Base-by-base conservation (phyloP, 2,113 vertebrate genomes). In the Erythrolamprus reginae region DNA sequence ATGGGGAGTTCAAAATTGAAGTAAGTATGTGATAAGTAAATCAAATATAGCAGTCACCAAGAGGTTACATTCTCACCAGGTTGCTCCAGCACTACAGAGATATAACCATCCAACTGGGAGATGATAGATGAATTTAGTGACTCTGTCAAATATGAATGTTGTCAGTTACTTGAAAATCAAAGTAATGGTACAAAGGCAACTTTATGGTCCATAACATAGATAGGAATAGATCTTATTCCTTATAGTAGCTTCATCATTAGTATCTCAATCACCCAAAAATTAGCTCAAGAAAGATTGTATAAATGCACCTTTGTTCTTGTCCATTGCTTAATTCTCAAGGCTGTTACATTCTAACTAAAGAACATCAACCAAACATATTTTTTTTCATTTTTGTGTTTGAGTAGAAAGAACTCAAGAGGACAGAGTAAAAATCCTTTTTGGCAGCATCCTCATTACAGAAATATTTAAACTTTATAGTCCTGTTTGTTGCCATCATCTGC, bases 371-470 rank as follows among this genome's bases (percentile, higher is more conserved):
- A 90, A 86, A 53, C 84, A 1, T n/a, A n/a, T n/a, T n/a, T 26
- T 65, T 45, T 65, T 45, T 26, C 5, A 48, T 88, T 88, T 88
- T 45, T 48, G 9, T 92, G 90, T 93, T 93, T 93, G 88, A 70
- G 53, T 56, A 19, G 65, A 90, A 5, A 26, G 87, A 84, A 3
- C 0, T 91, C n/a, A 42, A 56, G 42, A 92, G 91, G 33, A 42
- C n/a, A 55, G 21, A 38, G n/a, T 4, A 51, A 26, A 84, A 28
- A 84, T 28, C 1, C 2, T 28, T 83, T 84, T 28, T 28, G 10
- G 65, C 83, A 84, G 47, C 47, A 26, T 28, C 33, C 24, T 50
- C 17, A 50, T 50, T 84, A n/a, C 26, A 84, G 28, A n/a, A 28
- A 84, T 84, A 50, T 17, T 50, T n/a, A 84, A 28, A 26, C 28